Conservation (phyloP, 2,113 vertebrate species). For the Mandrillus leucophaeus region DNA sequence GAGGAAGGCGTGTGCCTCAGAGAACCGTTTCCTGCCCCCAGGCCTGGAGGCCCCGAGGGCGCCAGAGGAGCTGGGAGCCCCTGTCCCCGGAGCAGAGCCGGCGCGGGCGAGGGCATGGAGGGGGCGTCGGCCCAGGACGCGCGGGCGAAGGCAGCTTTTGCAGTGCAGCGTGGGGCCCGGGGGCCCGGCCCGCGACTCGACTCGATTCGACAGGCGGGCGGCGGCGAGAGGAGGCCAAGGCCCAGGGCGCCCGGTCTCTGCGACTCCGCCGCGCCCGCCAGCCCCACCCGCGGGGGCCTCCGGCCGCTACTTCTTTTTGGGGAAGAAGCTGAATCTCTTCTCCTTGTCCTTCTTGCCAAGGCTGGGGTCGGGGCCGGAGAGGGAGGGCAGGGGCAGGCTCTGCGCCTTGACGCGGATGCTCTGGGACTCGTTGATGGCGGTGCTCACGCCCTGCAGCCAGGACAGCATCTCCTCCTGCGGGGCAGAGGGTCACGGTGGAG, state of each 20-base stretch:
- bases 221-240: background rate
- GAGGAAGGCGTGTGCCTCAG: background rate
- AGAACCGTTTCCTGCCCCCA: background rate
- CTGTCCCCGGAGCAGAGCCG: background rate
- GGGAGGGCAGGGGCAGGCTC: conserved; percentile 90
- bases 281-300: background rate
- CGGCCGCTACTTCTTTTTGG: conserved; percentile 93
- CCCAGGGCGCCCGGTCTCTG: background rate
- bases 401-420: conserved; percentile 85
- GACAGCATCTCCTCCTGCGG: conserved; percentile 92
- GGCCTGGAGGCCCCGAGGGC: background rate
- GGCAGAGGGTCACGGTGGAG: background rate
- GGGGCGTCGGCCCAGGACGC: background rate
- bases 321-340: conserved; percentile 93
- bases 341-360: conserved; percentile 90
- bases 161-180: background rate
- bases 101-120: background rate
- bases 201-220: background rate
- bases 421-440: conserved; percentile 86
- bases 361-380: conserved; percentile 79
- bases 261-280: background rate
- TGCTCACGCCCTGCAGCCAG: conserved; percentile 91
- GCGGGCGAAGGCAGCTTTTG: conserved; percentile 41
- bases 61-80: background rate
- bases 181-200: background rate